phyloP scores from a whole-genome alignment of 1,140 invertebrate species.

The Mercenaria mercenaria region DNA sequence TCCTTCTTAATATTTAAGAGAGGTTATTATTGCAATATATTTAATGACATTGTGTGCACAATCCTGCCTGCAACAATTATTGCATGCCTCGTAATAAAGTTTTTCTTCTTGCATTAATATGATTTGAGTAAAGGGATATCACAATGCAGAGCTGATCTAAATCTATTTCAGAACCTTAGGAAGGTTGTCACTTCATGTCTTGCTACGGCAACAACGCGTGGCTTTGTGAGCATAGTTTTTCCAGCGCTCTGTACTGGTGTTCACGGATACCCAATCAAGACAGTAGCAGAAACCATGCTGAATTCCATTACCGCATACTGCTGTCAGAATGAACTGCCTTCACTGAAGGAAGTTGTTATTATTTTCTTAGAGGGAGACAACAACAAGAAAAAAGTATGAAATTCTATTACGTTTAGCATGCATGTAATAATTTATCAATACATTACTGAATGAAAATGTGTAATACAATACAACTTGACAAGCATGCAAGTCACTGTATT shows the following conservation, averaged over 20 bases:
- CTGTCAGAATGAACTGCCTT: not conserved
- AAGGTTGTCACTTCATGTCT: not conserved
- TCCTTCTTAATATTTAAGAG: too few species aligned
- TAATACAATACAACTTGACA: not conserved
- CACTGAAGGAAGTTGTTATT: not conserved
- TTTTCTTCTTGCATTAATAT: too few species aligned
- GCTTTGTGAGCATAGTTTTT: not conserved
- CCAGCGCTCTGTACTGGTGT: slow-evolving; percentile 1
- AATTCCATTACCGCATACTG: not conserved
- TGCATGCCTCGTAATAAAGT: too few species aligned
- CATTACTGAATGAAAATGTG: not conserved
- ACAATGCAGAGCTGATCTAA: too few species aligned
- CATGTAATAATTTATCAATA: not conserved
- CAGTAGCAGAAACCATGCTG: not conserved
- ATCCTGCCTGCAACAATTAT: too few species aligned
- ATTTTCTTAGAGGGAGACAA: not conserved
- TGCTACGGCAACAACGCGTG: not conserved
- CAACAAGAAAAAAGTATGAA: not conserved
- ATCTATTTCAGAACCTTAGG: not conserved
- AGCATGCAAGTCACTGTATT: not conserved
- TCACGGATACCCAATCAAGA: not conserved
- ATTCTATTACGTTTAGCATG: not conserved
- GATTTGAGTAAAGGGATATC: too few species aligned
- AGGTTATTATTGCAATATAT: too few species aligned
- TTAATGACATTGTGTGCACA: too few species aligned